Percentiles rank a stretch among this genome's conserved stretches.
Evolutionary conservation across 1,140 invertebrate species (phyloP).

Genomic region (Dufourea novaeangliae): DNA sequence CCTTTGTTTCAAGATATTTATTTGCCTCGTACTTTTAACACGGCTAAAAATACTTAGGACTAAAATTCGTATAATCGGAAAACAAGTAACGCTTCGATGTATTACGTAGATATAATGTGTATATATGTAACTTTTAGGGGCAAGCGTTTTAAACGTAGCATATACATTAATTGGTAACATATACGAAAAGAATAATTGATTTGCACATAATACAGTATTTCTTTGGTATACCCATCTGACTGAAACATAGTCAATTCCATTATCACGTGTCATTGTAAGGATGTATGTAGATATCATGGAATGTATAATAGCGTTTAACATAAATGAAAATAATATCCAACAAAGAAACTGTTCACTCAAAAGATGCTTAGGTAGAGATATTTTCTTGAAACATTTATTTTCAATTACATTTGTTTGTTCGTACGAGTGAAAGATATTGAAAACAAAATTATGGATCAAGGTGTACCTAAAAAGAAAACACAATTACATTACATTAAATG

Average conservation of each 20-base stretch:
- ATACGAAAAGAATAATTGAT: conserved; percentile 20
- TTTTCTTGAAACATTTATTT: conserved; percentile 30
- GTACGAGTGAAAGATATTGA: conserved; percentile 5
- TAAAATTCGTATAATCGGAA: conserved; percentile 7
- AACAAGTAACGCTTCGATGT: conserved; percentile 26
- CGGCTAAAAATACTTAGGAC: conserved; percentile 4
- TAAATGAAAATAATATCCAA: conserved; percentile 22
- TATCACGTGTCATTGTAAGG: not conserved
- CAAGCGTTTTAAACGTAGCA: conserved; percentile 1
- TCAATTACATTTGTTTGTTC: conserved; percentile 46
- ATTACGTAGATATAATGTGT: not conserved
- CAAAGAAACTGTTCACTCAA: conserved; percentile 5
- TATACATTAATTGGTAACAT: not conserved
- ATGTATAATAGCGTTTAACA: conserved; percentile 19
- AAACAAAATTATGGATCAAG: conserved; percentile 4
- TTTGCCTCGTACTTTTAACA: conserved; percentile 4
- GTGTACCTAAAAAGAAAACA: not conserved
- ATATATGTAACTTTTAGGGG: not conserved
- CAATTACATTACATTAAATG: conserved; percentile 24
- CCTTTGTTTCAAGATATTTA: not conserved
- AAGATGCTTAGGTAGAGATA: conserved; percentile 9
- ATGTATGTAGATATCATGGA: not conserved
- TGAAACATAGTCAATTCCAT: conserved; percentile 6
- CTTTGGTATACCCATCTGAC: conserved; percentile 7
- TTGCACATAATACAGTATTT: conserved; percentile 14